Conservation (phyloP, 2,797 vertebrate species). For the Ibycter americanus region DNA sequence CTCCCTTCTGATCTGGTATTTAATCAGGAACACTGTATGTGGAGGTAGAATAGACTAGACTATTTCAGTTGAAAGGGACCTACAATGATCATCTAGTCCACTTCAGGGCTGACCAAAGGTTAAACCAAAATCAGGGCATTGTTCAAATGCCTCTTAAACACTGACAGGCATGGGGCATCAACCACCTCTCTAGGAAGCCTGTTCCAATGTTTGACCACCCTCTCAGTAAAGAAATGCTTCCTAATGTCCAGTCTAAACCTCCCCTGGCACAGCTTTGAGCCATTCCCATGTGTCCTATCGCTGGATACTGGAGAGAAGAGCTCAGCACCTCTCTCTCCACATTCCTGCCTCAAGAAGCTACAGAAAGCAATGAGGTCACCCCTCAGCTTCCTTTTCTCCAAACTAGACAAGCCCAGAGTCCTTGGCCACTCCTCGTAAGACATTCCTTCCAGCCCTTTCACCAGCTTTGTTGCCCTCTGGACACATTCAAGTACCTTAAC, state of each 20-base stretch:
- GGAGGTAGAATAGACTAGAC: not conserved
- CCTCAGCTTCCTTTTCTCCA: not conserved
- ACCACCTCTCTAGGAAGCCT: not conserved
- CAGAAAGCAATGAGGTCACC: not conserved
- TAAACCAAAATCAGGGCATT: not conserved
- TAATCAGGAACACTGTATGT: not conserved
- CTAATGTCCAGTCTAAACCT: not conserved
- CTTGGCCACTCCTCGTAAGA: not conserved
- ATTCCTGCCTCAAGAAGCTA: not conserved
- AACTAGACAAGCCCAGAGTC: not conserved
- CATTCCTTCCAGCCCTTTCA: not conserved
- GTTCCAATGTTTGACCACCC: not conserved
- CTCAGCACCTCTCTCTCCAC: not conserved
- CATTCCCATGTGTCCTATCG: not conserved
- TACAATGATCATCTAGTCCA: not conserved
- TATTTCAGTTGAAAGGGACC: not conserved
- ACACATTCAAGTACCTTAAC: accelerated
- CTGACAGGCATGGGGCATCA: no score
- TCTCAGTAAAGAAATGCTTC: not conserved
- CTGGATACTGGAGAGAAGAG: not conserved
- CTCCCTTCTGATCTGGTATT: not conserved
- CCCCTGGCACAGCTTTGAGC: not conserved
- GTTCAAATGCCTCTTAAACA: not conserved
- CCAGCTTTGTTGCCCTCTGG: not conserved
- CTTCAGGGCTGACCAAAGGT: not conserved